These are phyloP conservation scores for Trissonchulus latispiculum DNA, from an alignment of 2,888 invertebrate species.

Conservation along the genomic window DNA sequence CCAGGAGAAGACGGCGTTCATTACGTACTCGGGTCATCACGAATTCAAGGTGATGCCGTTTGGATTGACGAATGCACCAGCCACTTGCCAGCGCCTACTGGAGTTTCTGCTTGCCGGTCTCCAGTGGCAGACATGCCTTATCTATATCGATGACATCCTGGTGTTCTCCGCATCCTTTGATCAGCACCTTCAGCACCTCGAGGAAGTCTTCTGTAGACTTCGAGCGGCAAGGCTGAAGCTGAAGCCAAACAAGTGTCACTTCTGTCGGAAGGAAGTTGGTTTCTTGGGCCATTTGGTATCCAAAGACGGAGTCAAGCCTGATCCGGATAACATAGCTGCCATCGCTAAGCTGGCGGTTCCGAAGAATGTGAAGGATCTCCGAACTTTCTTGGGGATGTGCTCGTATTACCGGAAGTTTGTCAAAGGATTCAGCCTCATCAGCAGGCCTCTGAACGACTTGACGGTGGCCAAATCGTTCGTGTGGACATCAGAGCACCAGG, in stretches of 20 bases:
- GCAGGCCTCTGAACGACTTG: conserved; percentile 27
- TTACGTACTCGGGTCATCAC: too few species aligned
- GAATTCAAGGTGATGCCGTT: too few species aligned
- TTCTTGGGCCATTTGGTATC: conserved; percentile 26
- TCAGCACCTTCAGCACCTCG: conserved; percentile 23
- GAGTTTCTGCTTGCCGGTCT: too few species aligned
- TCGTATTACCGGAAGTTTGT: too few species aligned
- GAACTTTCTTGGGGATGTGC: too few species aligned
- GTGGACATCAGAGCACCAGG: conserved; percentile 24
- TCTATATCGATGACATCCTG: conserved; percentile 29
- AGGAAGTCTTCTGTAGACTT: conserved; percentile 25
- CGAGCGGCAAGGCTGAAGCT: conserved; percentile 24
- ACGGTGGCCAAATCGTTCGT: conserved; percentile 26
- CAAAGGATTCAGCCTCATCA: too few species aligned
- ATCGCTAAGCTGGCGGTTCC: too few species aligned
- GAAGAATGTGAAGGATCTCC: too few species aligned
- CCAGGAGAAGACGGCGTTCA: too few species aligned
- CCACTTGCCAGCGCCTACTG: too few species aligned
- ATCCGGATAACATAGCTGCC: conserved; percentile 19
- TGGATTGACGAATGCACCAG: too few species aligned
- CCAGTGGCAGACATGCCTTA: conserved; percentile 1
- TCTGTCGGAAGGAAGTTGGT: conserved; percentile 10
- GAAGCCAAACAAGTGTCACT: conserved; percentile 27
- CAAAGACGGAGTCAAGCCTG: conserved; percentile 21
- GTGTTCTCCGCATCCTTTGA: conserved; percentile 25